These are phyloP conservation scores for Saccopteryx bilineata DNA, from an alignment of 2,113 vertebrate genomes.

Conservation along the genomic window DNA sequence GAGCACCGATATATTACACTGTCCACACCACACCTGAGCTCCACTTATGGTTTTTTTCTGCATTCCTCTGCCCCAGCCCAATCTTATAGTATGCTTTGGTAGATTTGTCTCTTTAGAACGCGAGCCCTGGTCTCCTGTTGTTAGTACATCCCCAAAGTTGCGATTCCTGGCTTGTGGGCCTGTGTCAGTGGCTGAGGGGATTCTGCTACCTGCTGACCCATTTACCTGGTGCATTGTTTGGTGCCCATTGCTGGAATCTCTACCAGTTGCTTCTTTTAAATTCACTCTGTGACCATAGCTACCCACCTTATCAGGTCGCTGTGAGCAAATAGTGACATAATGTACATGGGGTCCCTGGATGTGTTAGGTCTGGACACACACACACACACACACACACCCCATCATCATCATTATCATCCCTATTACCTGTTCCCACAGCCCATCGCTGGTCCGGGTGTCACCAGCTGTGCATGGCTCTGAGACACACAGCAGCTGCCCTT, in stretches of 20 bases:
- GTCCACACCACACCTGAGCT: not conserved
- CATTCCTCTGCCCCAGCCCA: not conserved
- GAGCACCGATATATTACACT: not conserved
- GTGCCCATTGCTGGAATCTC: not conserved
- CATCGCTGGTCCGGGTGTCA: not conserved
- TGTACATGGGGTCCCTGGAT: not conserved
- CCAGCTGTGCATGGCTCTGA: not conserved
- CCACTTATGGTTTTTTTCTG: not conserved
- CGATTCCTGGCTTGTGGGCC: not conserved
- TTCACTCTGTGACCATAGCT: not conserved
- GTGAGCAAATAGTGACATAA: not conserved
- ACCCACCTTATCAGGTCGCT: not conserved
- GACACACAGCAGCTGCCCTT: not conserved
- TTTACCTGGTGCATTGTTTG: not conserved
- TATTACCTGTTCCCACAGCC: not conserved
- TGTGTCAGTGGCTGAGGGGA: not conserved
- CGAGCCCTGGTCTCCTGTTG: not conserved
- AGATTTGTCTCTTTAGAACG: not conserved
- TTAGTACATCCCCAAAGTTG: not conserved
- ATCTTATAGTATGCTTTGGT: not conserved
- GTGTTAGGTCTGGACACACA: not conserved
- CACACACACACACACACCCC: not conserved
- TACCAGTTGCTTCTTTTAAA: not conserved
- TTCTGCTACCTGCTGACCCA: not conserved
- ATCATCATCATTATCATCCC: too few species aligned